These are phyloP conservation scores for Butorides virescens DNA, from an alignment of 2,113 vertebrate species.

Conservation along the genomic window DNA sequence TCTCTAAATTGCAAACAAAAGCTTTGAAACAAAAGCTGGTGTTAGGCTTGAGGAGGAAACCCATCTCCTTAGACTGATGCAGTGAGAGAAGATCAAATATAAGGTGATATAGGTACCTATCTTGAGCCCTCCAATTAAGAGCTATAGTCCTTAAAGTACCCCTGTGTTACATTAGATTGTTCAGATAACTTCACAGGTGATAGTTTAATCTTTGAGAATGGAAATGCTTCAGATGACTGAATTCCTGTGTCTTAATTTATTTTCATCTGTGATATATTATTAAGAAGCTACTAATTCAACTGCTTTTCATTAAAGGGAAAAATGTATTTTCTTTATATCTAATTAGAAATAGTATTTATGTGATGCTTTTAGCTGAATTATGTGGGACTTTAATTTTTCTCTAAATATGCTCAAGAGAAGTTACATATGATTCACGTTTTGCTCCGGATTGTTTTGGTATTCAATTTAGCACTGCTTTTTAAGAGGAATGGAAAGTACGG, in stretches of 20 bases:
- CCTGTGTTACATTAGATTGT: neutral
- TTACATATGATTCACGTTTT: neutral
- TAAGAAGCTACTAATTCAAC: neutral
- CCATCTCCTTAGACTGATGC: neutral
- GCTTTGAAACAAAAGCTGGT: neutral
- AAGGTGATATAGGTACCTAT: neutral
- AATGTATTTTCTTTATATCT: neutral
- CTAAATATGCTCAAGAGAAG: neutral
- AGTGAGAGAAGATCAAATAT: neutral
- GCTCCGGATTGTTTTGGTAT: neutral
- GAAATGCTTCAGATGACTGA: neutral
- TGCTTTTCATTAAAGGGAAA: neutral
- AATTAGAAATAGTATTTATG: neutral
- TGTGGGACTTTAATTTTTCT: neutral
- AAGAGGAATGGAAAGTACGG: neutral
- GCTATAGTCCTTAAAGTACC: neutral
- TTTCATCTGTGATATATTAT: neutral
- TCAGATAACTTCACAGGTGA: neutral
- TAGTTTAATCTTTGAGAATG: neutral
- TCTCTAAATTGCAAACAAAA: neutral
- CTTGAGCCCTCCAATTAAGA: neutral
- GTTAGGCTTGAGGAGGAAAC: neutral
- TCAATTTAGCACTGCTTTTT: neutral
- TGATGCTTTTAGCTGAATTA: neutral
- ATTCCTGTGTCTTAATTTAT: neutral